Conservation (phyloP, 2,888 invertebrate species). For the Drosophila testacea region DNA sequence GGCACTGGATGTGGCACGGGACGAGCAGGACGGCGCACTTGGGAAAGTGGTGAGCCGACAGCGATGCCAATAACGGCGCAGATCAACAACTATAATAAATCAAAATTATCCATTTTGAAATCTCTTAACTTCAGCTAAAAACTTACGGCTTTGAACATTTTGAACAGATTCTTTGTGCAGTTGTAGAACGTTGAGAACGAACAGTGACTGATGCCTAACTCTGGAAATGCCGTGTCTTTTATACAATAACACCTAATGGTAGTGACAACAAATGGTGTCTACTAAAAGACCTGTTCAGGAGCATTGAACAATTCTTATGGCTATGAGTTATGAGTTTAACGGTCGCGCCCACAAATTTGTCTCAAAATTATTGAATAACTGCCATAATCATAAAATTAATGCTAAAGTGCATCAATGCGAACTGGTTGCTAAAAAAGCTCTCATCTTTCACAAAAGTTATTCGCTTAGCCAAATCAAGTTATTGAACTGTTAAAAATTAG, state of each 20-base stretch:
- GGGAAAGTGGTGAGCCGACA: slow-evolving; percentile 33
- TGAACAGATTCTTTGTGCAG: slow-evolving; percentile 21
- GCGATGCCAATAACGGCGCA: slow-evolving; percentile 66
- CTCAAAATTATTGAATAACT: slow-evolving; percentile 26
- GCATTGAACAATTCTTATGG: slow-evolving; percentile 25
- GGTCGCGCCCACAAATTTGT: slow-evolving; percentile 34
- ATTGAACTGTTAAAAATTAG: slow-evolving; percentile 33
- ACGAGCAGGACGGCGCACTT: background rate
- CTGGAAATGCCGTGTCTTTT: slow-evolving; percentile 44
- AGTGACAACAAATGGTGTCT: slow-evolving; percentile 4
- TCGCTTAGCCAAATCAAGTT: slow-evolving; percentile 25
- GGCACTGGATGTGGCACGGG: background rate
- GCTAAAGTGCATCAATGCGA: slow-evolving; percentile 42
- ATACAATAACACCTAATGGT: slow-evolving; percentile 39
- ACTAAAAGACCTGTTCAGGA: slow-evolving; percentile 29
- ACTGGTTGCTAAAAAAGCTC: slow-evolving; percentile 17
- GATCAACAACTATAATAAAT: slow-evolving; percentile 53
- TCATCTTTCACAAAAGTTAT: slow-evolving; percentile 26
- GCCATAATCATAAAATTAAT: slow-evolving; percentile 33
- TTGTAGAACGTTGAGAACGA: slow-evolving; percentile 50
- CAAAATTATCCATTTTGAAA: slow-evolving; percentile 12
- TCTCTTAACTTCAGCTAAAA: background rate
- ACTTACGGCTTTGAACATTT: slow-evolving; percentile 77
- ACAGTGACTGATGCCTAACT: slow-evolving; percentile 60
- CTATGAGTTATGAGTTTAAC: slow-evolving; percentile 31